These are phyloP conservation scores for Stictocephala bisonia DNA, from an alignment of 2,888 invertebrate genomes.

Conservation along the genomic window DNA sequence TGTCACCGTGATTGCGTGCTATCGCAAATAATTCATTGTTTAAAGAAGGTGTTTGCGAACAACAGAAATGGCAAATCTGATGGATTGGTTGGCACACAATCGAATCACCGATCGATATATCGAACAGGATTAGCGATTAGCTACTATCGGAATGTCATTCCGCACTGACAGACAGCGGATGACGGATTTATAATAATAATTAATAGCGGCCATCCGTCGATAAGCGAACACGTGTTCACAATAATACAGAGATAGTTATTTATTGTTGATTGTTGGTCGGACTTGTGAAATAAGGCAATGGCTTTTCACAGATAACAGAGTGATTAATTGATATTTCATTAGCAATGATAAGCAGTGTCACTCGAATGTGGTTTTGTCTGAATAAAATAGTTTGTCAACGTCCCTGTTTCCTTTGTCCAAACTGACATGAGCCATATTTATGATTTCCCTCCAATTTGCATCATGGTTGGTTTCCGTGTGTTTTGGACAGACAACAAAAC, in stretches of 20 bases:
- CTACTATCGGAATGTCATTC: too few relatives aligned
- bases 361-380: background rate
- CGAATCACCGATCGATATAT: too few relatives aligned
- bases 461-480: too few relatives aligned
- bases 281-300: constrained; percentile 32
- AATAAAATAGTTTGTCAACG: background rate
- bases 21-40: too few relatives aligned
- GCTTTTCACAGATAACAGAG: constrained; percentile 18
- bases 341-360: constrained; percentile 22
- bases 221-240: constrained; percentile 26
- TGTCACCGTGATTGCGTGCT: too few relatives aligned
- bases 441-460: too few relatives aligned
- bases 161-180: constrained; percentile 19
- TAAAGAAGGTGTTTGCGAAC: too few relatives aligned
- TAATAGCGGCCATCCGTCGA: constrained; percentile 1
- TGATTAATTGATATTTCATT: constrained; percentile 36
- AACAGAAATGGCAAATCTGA: too few relatives aligned
- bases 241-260: constrained; percentile 17
- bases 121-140: too few relatives aligned
- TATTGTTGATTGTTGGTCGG: constrained; percentile 22
- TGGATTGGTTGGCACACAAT: too few relatives aligned
- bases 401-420: background rate
- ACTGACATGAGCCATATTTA: background rate
- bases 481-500: too few relatives aligned
- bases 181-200: constrained; percentile 32